These are phyloP conservation scores for Oplegnathus fasciatus DNA, from an alignment of 2,113 vertebrate genomes.

Conservation along the genomic window DNA sequence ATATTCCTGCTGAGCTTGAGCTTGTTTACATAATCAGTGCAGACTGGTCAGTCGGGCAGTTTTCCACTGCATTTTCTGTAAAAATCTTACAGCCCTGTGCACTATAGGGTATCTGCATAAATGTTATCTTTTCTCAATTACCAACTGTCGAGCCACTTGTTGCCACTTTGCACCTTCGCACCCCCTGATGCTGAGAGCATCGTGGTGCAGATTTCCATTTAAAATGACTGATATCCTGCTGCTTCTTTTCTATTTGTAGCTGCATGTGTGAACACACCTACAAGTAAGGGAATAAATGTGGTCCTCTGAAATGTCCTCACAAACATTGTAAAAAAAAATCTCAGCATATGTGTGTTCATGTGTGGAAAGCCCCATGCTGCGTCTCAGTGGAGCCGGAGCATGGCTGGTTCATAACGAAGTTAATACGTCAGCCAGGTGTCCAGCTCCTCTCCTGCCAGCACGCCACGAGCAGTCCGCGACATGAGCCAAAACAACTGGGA, in stretches of 20 bases:
- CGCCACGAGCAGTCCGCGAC: neutral
- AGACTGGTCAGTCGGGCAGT: neutral
- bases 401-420: constrained; percentile 22
- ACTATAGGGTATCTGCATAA: neutral
- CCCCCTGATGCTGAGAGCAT: neutral
- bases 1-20: neutral
- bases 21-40: neutral
- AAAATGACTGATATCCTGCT: neutral
- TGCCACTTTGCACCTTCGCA: neutral
- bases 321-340: neutral
- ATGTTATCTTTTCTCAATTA: neutral
- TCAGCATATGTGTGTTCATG: constrained; percentile 1
- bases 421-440: constrained; percentile 55
- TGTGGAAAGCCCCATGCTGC: constrained; percentile 15
- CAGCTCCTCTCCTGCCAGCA: constrained; percentile 24
- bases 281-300: neutral
- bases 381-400: neutral
- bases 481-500: constrained; percentile 30
- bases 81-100: neutral
- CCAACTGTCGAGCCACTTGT: neutral
- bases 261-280: neutral
- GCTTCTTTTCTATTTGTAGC: constrained; percentile 1
- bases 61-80: neutral
- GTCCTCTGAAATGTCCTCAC: neutral
- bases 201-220: neutral